Percentiles rank a stretch among this genome's conserved stretches.
Conservation (phyloP, 2,797 vertebrate species). For the Psittacula echo region DNA sequence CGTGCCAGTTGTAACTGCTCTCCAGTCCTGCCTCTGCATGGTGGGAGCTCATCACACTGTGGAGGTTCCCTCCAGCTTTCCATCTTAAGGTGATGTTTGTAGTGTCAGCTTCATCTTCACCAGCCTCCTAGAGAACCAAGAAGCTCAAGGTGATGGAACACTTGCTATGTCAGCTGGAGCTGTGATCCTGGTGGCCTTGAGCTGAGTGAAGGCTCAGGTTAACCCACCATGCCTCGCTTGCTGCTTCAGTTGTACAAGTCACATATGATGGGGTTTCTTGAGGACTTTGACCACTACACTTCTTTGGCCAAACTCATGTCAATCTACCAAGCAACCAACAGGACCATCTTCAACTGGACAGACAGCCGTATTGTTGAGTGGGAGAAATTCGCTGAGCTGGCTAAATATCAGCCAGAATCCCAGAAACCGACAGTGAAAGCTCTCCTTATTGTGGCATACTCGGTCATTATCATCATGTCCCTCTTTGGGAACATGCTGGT, state of each 20-base stretch:
- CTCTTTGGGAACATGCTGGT: slow-evolving; percentile 78
- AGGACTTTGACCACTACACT: slow-evolving; percentile 12
- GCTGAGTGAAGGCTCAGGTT: background rate
- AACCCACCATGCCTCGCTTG: background rate
- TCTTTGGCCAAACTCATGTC: slow-evolving; percentile 45
- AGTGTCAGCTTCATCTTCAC: background rate
- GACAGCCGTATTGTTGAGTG: slow-evolving; percentile 63
- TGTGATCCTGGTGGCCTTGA: background rate
- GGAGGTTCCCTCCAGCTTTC: background rate
- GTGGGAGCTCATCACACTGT: background rate
- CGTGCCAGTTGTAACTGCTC: background rate
- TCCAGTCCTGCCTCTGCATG: background rate
- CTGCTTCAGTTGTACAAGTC: background rate
- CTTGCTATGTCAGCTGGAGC: background rate
- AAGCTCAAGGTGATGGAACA: background rate
- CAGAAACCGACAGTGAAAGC: slow-evolving; percentile 66
- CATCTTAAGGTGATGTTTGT: background rate
- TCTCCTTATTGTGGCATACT: slow-evolving; percentile 40
- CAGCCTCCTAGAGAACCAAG: background rate
- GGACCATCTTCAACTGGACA: slow-evolving; percentile 67
- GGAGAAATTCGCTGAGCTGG: slow-evolving; percentile 66
- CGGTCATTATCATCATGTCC: slow-evolving; percentile 49
- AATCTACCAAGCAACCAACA: slow-evolving; percentile 36
- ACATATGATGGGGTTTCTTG: background rate
- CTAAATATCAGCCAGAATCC: slow-evolving; percentile 55